Evolutionary conservation across 2,113 vertebrate species (phyloP).

Genomic region (Cebus imitator): DNA sequence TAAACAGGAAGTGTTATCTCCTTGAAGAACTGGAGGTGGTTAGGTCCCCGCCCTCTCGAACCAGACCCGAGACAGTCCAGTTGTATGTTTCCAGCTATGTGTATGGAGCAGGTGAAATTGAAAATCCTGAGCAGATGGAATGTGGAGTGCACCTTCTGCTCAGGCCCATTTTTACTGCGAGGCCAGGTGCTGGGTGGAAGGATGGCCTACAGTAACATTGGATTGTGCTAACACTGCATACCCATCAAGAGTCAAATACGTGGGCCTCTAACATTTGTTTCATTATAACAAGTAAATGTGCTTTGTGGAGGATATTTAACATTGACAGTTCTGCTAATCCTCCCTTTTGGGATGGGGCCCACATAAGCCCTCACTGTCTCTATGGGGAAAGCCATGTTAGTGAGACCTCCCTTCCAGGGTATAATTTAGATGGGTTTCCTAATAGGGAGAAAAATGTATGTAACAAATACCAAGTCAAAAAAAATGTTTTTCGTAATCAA

Average conservation of each 20-base stretch:
- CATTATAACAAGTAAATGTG: not conserved
- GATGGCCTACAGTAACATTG: not conserved
- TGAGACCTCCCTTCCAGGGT: not conserved
- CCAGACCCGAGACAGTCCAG: not conserved
- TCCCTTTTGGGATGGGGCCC: not conserved
- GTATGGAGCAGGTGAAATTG: constrained; percentile 40
- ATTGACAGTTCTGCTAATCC: not conserved
- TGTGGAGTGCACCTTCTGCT: constrained; percentile 53
- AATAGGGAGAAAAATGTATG: not conserved
- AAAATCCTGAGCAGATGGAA: constrained; percentile 65
- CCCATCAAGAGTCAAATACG: not conserved
- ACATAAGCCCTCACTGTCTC: not conserved
- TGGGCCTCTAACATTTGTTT: not conserved
- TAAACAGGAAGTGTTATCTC: not conserved
- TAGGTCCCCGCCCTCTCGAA: not conserved
- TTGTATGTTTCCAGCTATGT: not conserved
- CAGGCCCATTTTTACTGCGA: not conserved
- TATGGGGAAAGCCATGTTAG: not conserved
- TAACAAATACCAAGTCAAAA: constrained; percentile 38
- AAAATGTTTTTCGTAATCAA: constrained; percentile 40
- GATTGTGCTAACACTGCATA: not conserved
- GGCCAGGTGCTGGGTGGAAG: constrained; percentile 62
- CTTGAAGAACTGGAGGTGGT: not conserved
- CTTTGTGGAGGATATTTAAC: not conserved
- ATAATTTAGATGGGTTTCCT: not conserved